These are phyloP conservation scores for Sebastes itinus DNA, from an alignment of 2,797 vertebrate species.

Conservation along the genomic window DNA sequence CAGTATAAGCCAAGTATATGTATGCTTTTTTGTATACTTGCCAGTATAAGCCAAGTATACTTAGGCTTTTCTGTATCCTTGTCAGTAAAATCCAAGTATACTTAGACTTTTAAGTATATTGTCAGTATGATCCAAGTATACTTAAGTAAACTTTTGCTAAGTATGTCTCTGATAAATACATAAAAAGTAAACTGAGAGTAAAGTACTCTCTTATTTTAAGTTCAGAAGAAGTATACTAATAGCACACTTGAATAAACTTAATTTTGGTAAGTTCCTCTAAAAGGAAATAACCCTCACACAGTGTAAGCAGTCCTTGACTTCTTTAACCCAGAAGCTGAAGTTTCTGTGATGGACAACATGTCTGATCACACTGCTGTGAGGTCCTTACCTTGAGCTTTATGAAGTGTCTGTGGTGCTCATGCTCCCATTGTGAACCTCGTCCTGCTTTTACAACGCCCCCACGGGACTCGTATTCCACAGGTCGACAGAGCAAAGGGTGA, in stretches of 20 bases:
- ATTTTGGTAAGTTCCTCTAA: neutral
- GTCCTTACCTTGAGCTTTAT: slow-evolving; percentile 31
- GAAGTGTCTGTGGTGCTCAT: slow-evolving; percentile 42
- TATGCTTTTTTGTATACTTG: too few species aligned
- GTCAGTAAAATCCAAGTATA: too few species aligned
- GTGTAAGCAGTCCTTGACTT: neutral
- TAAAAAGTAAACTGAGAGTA: too few species aligned
- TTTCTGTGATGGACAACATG: slow-evolving; percentile 18
- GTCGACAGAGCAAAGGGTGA: slow-evolving; percentile 38
- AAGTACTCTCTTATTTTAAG: fast-evolving
- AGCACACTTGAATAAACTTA: too few species aligned
- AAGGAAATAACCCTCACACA: neutral
- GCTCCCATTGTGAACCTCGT: slow-evolving; percentile 16
- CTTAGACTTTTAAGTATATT: too few species aligned
- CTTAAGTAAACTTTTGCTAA: too few species aligned
- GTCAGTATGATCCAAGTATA: too few species aligned
- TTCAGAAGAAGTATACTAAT: too few species aligned
- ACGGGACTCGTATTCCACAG: slow-evolving; percentile 40
- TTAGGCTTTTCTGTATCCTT: fast-evolving
- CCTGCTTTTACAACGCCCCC: slow-evolving; percentile 44
- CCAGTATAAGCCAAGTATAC: too few species aligned
- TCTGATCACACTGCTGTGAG: slow-evolving; percentile 31
- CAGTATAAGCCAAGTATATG: too few species aligned
- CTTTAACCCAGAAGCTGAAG: neutral
- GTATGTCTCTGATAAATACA: too few species aligned